Evolutionary conservation across 2,888 invertebrate species (phyloP), one percentile per base, ranked within the genome.

Genomic region (Lysandra bellargus): DNA sequence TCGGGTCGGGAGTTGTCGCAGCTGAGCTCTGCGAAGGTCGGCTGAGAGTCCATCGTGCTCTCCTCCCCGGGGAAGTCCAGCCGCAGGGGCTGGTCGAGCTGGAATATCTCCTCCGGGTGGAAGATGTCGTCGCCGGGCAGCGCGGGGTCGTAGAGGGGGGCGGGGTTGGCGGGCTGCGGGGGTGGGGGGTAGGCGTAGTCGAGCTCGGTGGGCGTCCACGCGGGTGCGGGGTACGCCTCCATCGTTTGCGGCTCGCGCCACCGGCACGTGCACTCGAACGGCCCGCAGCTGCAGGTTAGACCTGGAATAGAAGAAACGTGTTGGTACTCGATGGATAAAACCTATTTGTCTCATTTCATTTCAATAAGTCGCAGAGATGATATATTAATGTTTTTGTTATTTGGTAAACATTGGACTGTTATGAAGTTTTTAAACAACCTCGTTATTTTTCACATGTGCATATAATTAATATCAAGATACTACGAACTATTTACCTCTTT

Each of bases 51-150:
- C 14, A 95, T 87, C 0, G 95, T 88, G 80, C 89, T 92, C 78
- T 92, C 92, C 83, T 95, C 95, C 81, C 94, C 89, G 0, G 94
- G 90, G 82, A 95, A 96, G 84, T 97, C 96, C 0, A 96, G 91
- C 83, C 96, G 92, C 64, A 97, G 94, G 0, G 97, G 97, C 86
- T 97, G 97, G 85, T 97, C 97, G 80, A 97, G 89, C 87, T 97
- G 97, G 89, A 97, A 97, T 82, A 97, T 97, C 88, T 97, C 97
- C 86, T 97, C 97, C 0, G 97, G 97, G 86, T 97, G 97, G 87
- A 97, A 97, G 44, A 97, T 93, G 85, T 97, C 97, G 72, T 96
- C 95, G 0, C 95, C 93, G 75, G 96, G 95, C 40, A 96, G 92
- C 0, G 95, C 90, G 79, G 96, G 96, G 84, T 96, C 96, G 90